Evolutionary conservation across 2,888 invertebrate genomes (phyloP), one percentile per base, ranked within the genome.

Genomic region (Fragum whitleyi): DNA sequence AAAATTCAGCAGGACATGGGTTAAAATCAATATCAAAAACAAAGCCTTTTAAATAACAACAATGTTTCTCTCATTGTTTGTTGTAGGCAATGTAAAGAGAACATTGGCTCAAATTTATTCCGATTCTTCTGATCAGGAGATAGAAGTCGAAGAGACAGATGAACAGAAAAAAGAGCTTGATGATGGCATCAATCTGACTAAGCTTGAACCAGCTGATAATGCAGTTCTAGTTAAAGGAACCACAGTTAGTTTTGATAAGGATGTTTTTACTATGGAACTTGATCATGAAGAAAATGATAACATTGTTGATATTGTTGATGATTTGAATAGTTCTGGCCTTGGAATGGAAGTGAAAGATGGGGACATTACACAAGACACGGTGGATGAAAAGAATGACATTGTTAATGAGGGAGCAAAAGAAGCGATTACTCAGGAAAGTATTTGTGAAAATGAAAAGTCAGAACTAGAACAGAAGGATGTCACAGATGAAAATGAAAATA

Each of bases 191-290:
- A 7, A 32, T 26, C 19, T 29, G 29, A 36, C 59, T n/a, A 19
- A 47, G 16, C 16, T 59, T 28, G 14, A 36, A 36, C 59, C 68
- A 11, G 39, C 36, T 21, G 23, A 42, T 32, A 69, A 39, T 14
- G 2, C 11, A 14, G 26, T 11, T 32, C 29, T 6, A 9, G 32
- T 23, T 23, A 42, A 65, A 65, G 65, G 42, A 14, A 23, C 21
- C n/a, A 29, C n/a, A 36, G n/a, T 67, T 2, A 81, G 87, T n/a
- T 76, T 85, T 65, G 86, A 89, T 65, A 69, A 68, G 72, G 87
- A 87, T 29, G 71, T 87, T 19, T 87, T 86, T 42, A 88, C 87
- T 0, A 85, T 85, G 86, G 88, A 89, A n/a, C 67, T 86, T 55
- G 73, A 77, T 65, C 71, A 75, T 70, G 67, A 83, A 9, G 71